Evolutionary conservation across 2,113 vertebrate genomes (phyloP).

Genomic region (Neolamprologus longior): DNA sequence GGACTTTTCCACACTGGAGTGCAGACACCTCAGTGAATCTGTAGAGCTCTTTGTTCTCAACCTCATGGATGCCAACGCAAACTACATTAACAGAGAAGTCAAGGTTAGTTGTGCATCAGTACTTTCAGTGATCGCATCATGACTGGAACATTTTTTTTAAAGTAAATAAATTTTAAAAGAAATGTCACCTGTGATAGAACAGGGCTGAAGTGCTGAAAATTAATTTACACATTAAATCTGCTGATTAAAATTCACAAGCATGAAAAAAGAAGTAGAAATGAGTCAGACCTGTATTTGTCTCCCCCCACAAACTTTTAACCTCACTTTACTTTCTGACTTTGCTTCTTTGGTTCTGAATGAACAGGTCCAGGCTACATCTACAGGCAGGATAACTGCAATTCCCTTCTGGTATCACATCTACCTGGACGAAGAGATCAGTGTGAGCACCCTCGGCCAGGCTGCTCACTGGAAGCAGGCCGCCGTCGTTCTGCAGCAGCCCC

Average conservation of each 20-base stretch:
- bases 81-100: constrained; percentile 79
- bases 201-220: neutral
- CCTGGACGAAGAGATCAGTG: constrained; percentile 77
- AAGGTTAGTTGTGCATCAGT: constrained; percentile 70
- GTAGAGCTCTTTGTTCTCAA: constrained; percentile 86
- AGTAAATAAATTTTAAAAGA: neutral
- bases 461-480: constrained; percentile 98
- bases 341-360: neutral
- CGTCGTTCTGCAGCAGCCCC: constrained; percentile 81
- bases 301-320: neutral
- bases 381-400: constrained; percentile 84
- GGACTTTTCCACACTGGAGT: constrained; percentile 84
- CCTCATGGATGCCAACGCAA: constrained; percentile 82
- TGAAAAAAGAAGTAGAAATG: neutral
- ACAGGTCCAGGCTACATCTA: constrained; percentile 76
- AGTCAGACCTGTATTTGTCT: neutral
- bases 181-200: neutral
- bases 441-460: constrained; percentile 79
- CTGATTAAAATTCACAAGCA: neutral
- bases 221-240: neutral
- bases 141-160: neutral
- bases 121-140: neutral
- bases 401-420: constrained; percentile 93
- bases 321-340: neutral
- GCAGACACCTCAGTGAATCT: constrained; percentile 79